Evolutionary conservation across 2,113 vertebrate genomes (phyloP).

Genomic region (Rhodinocichla rosea): DNA sequence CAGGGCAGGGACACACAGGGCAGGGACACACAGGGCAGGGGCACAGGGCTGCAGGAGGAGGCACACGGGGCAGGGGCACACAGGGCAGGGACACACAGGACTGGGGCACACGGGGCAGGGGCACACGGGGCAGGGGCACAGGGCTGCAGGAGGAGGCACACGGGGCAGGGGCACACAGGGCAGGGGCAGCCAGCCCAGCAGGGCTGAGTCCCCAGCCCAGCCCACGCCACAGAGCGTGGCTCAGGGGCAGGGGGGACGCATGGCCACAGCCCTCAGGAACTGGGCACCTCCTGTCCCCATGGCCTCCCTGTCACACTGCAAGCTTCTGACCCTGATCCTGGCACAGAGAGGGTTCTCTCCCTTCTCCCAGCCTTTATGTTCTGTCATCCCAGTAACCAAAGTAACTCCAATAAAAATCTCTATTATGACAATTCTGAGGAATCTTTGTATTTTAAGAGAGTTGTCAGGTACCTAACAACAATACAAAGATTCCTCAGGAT

Average conservation of each 20-base stretch:
- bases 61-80: too few relatives aligned
- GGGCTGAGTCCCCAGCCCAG: neutral
- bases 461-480: neutral
- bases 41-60: too few relatives aligned
- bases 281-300: neutral
- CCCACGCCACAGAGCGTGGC: neutral
- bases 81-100: too few relatives aligned
- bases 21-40: too few relatives aligned
- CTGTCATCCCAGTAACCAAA: neutral
- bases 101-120: too few relatives aligned
- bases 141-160: too few relatives aligned
- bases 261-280: neutral
- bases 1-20: too few relatives aligned
- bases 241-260: too few relatives aligned
- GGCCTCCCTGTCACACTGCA: neutral
- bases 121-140: too few relatives aligned
- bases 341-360: neutral
- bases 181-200: too few relatives aligned
- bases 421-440: too few relatives aligned
- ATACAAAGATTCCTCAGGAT: neutral
- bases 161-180: too few relatives aligned
- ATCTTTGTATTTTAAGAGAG: neutral
- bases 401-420: neutral
- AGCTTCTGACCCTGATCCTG: neutral
- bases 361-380: neutral